phyloP scores from a whole-genome alignment of 2,888 invertebrate genomes.

The Operophtera brumata region DNA sequence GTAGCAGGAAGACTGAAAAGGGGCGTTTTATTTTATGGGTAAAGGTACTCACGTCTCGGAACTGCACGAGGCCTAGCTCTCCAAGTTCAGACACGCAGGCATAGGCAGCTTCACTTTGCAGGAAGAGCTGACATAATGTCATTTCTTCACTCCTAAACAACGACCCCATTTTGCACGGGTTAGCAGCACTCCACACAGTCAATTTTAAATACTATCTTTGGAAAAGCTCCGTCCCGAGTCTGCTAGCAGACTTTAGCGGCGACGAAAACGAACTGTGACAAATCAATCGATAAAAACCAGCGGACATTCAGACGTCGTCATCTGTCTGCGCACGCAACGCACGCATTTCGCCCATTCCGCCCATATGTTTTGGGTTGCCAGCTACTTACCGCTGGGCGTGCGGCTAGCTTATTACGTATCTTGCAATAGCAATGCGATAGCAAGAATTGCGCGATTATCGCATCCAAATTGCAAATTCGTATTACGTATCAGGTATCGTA shows the following conservation, averaged over 20 bases:
- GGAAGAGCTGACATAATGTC: constrained; percentile 98
- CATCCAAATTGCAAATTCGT: too few relatives aligned
- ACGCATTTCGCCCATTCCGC: constrained; percentile 47
- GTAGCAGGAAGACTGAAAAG: constrained; percentile 13
- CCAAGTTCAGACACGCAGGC: constrained; percentile 98
- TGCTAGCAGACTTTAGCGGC: constrained; percentile 70
- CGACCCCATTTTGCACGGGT: constrained; percentile 86
- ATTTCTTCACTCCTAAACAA: constrained; percentile 99
- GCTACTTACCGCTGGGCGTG: too few relatives aligned
- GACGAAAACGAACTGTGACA: constrained; percentile 62
- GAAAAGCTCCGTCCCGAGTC: constrained; percentile 66
- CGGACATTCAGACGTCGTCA: constrained; percentile 50
- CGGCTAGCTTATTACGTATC: too few relatives aligned
- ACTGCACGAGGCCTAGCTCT: constrained; percentile 98
- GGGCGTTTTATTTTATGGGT: constrained; percentile 32
- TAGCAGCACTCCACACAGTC: constrained; percentile 49
- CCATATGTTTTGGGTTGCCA: constrained; percentile 45
- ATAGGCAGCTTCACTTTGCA: constrained; percentile 99
- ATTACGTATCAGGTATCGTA: too few relatives aligned
- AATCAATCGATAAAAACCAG: constrained; percentile 62
- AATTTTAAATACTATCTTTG: constrained; percentile 47
- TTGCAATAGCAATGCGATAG: too few relatives aligned
- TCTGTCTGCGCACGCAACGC: constrained; percentile 52
- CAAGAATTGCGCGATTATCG: too few relatives aligned
- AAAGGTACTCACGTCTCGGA: constrained; percentile 90